Base-by-base conservation (phyloP, 2,797 vertebrate species). In the Emys orbicularis region DNA sequence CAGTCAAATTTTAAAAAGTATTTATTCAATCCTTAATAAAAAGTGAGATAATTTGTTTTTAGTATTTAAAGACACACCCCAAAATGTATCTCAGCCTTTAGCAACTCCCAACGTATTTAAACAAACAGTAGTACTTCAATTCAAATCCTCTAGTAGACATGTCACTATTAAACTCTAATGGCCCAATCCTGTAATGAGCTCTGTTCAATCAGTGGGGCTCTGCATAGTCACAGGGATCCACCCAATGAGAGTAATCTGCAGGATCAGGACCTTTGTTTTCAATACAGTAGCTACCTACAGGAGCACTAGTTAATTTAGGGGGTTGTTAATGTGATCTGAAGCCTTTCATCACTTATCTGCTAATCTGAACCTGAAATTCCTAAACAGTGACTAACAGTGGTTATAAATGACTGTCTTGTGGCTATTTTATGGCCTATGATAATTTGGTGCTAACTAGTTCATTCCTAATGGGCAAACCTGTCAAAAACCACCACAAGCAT, bases 341-440 rank as follows among this genome's bases (percentile, higher is more conserved):
- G 65, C n/a, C 37, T 93, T 87, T 84, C 82, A 72, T 80, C 90
- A 83, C 41, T 87, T 83, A 84, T 87, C 83, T 57, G 3, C 49
- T 80, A 94, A 82, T 86, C 59, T 92, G 96, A 84, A 88, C 94
- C 95, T 92, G 86, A 82, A 68, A 37, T 37, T 68, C n/a, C 65
- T 65, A 37, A 65, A 44, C 12, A 44, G 25, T 76, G 41, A 44
- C 41, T 47, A 44, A 76, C 23, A 47, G 41, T 44, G 86, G 94
- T 96, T 97, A 97, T 88, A 94, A 96, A 96, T 97, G 95, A 93
- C 83, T 89, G 87, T 85, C 89, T 96, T 92, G 94, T 92, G 59
- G 50, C 59, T 96, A 15, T 89, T 89, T 96, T 94, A 97, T 94
- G 95, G 94, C 92, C 93, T 86, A 76, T 44, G 25, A 88, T 96